These are phyloP conservation scores for Epistrophella euchroma DNA, from an alignment of 2,888 invertebrate genomes.

Conservation along the genomic window DNA sequence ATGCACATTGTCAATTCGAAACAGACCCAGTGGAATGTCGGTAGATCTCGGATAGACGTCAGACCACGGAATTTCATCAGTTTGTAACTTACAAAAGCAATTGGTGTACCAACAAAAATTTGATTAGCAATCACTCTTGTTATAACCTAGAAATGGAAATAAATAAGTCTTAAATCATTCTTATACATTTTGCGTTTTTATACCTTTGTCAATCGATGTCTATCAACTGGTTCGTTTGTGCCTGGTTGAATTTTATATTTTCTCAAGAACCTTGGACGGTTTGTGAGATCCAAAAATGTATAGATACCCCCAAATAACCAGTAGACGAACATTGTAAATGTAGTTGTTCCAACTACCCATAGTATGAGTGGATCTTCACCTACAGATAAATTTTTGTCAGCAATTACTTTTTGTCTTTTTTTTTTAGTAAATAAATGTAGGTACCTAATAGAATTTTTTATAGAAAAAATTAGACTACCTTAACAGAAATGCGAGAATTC, in stretches of 20 bases:
- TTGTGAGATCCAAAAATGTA: slow-evolving; percentile 89
- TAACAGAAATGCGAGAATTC: too few species aligned
- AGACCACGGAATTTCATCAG: slow-evolving; percentile 88
- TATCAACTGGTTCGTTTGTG: slow-evolving; percentile 90
- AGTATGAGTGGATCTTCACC: slow-evolving; percentile 87
- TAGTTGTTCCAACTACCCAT: slow-evolving; percentile 87
- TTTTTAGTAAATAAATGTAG: too few species aligned
- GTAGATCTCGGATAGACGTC: slow-evolving; percentile 87
- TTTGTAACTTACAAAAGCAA: slow-evolving; percentile 86
- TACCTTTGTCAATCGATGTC: slow-evolving; percentile 86
- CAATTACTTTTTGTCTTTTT: too few species aligned
- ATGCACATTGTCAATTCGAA: slow-evolving; percentile 90
- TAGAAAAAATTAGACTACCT: too few species aligned
- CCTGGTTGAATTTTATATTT: slow-evolving; percentile 93
- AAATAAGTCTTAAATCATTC: neutral
- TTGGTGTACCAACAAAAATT: slow-evolving; percentile 88
- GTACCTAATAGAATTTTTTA: too few species aligned
- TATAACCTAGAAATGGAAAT: slow-evolving; percentile 85
- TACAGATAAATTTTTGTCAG: slow-evolving; percentile 23
- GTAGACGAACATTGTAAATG: slow-evolving; percentile 88
- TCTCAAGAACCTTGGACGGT: slow-evolving; percentile 88
- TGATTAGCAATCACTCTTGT: slow-evolving; percentile 90
- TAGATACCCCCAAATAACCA: slow-evolving; percentile 91
- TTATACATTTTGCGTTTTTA: neutral
- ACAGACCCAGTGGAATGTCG: slow-evolving; percentile 90